A percentile compares a stretch with the other conserved stretches of the same genome.
These are phyloP conservation scores for Sinocyclocheilus grahami DNA, from an alignment of 2,113 vertebrate species.

Conservation along the genomic window DNA sequence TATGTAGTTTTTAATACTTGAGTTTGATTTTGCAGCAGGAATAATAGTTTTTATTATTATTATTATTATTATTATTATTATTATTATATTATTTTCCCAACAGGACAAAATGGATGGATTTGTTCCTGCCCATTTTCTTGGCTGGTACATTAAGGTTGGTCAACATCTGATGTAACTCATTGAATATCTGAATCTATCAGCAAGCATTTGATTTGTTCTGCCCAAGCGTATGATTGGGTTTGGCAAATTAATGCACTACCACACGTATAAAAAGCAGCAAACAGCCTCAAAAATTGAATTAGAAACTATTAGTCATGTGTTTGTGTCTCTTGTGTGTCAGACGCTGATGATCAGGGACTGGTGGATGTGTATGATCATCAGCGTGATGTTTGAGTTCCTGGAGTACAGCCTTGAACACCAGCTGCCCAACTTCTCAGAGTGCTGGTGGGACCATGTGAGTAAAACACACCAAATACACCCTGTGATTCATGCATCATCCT, in stretches of 20 bases:
- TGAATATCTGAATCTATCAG: not conserved
- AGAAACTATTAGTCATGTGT: not conserved
- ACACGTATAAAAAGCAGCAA: not conserved
- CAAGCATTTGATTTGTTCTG: too few species aligned
- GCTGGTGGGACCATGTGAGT: constrained; percentile 99
- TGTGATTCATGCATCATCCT: not conserved
- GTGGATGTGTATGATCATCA: constrained; percentile 99
- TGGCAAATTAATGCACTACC: too few species aligned
- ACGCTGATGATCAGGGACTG: constrained; percentile 97
- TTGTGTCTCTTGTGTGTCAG: constrained; percentile 63
- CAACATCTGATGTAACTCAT: not conserved
- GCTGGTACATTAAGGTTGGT: constrained; percentile 96
- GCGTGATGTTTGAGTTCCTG: constrained; percentile 98
- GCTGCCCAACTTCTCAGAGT: constrained; percentile 98
- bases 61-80: not conserved
- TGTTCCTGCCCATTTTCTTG: constrained; percentile 96
- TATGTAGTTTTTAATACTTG: not conserved
- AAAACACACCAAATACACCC: not conserved
- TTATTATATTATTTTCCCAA: constrained; percentile 41
- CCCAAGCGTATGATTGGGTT: too few species aligned
- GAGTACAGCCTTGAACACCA: constrained; percentile 99
- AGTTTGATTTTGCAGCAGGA: not conserved
- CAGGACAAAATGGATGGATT: constrained; percentile 99
- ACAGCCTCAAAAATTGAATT: not conserved
- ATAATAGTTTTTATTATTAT: not conserved